Base-by-base conservation (phyloP, 37 sponge, comb jelly and placozoan species). In the Oopsacas minuta region DNA sequence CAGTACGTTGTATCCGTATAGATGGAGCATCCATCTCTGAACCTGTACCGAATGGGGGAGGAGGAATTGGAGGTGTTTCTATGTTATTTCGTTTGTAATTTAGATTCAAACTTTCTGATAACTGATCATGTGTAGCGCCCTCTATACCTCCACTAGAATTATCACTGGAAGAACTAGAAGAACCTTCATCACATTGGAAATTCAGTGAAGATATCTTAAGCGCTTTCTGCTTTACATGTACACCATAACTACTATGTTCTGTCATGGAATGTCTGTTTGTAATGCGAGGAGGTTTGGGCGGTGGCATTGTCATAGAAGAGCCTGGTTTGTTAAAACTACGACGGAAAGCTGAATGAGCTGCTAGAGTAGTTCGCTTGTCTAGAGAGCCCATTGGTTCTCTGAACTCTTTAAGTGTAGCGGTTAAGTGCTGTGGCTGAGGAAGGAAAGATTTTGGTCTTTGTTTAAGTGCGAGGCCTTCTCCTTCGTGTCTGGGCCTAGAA, bases 391-490 rank as follows among this genome's bases (percentile, higher is more conserved):
- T 61, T 12, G 75, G 75, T n/a, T 61, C 75, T n/a, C 75, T 10
- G 75, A 61, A 61, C 75, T 61, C 28, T n/a, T 34, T 61, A 25
- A 61, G 75, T 20, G 75, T 32, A 12, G 75, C 30, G 22, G 30
- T n/a, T 61, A n/a, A 12, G 28, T 25, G 20, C 32, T 25, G 28
- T 5, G 75, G 1, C 75, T 61, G 75, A 3, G 22, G 32, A 3
- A 61, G 75, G 28, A 25, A 61, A 34, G 75, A 61, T 61, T 61
- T 61, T 25, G 75, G 75, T 61, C 75, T 61, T 34, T 61, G 75
- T n/a, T 61, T 61, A 25, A 61, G 22, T 3, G 30, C 75, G 75
- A 61, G 75, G 30, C 75, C 75, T 34, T 61, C 75, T 12, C 75
- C 75, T 34, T 25, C 75, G 32, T 61, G 75, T 61, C 75, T 25